Evolutionary conservation across 2,113 vertebrate genomes (phyloP).

Genomic region (Pollimyrus isidori): DNA sequence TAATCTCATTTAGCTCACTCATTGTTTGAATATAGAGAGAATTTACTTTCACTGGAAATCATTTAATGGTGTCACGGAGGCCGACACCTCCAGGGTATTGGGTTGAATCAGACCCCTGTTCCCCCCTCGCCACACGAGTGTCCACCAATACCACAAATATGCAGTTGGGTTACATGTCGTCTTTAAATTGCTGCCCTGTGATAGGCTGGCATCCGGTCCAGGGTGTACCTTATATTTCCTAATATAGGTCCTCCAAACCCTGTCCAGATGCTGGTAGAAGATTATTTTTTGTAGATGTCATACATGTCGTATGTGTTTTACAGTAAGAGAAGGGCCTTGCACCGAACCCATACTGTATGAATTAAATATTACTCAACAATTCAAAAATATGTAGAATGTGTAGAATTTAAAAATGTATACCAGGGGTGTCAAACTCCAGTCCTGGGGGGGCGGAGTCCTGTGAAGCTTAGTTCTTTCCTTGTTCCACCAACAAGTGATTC

Average conservation of each 20-base stretch:
- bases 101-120: not conserved
- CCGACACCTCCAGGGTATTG: not conserved
- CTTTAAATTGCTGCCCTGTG: not conserved
- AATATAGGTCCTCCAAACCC: not conserved
- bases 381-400: not conserved
- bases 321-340: not conserved
- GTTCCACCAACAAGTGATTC: too few species aligned
- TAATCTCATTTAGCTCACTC: not conserved
- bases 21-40: not conserved
- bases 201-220: not conserved
- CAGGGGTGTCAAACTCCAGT: too few species aligned
- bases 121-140: not conserved
- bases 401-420: not conserved
- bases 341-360: not conserved
- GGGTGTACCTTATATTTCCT: not conserved
- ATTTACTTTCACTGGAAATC: not conserved
- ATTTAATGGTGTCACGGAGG: not conserved
- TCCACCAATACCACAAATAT: not conserved
- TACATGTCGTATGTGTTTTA: not conserved
- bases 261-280: not conserved
- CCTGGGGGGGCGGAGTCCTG: too few species aligned
- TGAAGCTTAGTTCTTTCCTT: too few species aligned
- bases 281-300: not conserved
- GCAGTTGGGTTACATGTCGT: not conserved
- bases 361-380: not conserved